These are phyloP conservation scores for Xestoiulus laeticollis DNA, from an alignment of 2,888 invertebrate genomes.

Conservation along the genomic window DNA sequence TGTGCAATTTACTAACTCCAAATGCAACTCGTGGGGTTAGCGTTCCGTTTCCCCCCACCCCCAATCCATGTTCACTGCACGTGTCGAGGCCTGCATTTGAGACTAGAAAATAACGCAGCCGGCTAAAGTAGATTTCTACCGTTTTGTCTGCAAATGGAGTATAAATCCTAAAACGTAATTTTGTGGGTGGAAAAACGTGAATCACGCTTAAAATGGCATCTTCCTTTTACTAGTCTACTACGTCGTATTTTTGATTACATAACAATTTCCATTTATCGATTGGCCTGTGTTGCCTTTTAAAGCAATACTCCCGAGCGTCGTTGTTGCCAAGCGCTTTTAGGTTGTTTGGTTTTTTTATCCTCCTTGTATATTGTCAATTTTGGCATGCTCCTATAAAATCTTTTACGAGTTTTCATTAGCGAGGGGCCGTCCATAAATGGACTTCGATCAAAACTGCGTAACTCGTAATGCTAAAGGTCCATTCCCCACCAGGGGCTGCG, in stretches of 20 bases:
- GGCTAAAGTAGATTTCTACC: too few species aligned
- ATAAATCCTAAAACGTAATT: background rate
- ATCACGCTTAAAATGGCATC: background rate
- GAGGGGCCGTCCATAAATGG: background rate
- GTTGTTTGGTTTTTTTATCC: too few species aligned
- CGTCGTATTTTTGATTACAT: constrained; percentile 3
- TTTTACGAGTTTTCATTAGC: background rate
- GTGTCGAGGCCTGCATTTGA: too few species aligned
- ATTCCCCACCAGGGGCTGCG: too few species aligned
- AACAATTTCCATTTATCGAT: constrained; percentile 30
- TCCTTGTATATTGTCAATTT: background rate
- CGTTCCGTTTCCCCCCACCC: too few species aligned
- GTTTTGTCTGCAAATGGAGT: background rate
- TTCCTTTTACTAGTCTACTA: background rate
- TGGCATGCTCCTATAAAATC: background rate
- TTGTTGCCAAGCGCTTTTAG: background rate
- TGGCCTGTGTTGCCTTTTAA: background rate
- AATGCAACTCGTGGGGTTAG: too few species aligned
- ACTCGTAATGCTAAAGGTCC: too few species aligned
- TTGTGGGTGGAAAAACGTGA: background rate
- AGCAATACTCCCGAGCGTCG: background rate
- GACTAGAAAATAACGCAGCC: too few species aligned
- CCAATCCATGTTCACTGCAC: too few species aligned
- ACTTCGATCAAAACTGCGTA: too few species aligned
- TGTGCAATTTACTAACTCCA: too few species aligned